Conservation (phyloP, 2,797 vertebrate genomes). For the Dallia pectoralis region DNA sequence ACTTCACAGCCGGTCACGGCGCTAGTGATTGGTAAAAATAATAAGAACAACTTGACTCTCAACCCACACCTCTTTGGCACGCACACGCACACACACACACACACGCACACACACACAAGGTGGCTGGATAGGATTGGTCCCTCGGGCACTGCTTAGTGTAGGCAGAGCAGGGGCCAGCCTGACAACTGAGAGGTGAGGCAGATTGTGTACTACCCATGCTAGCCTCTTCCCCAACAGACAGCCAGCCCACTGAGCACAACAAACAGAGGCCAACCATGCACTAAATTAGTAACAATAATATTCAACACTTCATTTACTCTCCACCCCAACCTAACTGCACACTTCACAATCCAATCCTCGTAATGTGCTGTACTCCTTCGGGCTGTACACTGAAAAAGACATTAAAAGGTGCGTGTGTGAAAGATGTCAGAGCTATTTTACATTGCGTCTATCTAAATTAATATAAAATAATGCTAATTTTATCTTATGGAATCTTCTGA, state of each 20-base stretch:
- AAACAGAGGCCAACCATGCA: slow-evolving; percentile 96
- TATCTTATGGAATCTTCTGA: neutral
- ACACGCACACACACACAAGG: slow-evolving; percentile 24
- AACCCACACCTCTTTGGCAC: slow-evolving; percentile 33
- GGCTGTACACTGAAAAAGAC: slow-evolving; percentile 24
- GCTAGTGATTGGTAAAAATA: slow-evolving; percentile 49
- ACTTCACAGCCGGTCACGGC: slow-evolving; percentile 17
- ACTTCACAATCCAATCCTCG: neutral
- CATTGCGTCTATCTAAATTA: neutral
- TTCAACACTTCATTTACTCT: slow-evolving; percentile 90
- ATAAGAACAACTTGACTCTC: slow-evolving; percentile 43
- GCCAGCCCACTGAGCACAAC: slow-evolving; percentile 93
- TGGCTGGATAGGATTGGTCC: slow-evolving; percentile 74
- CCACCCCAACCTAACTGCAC: slow-evolving; percentile 37
- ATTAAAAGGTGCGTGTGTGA: slow-evolving; percentile 47
- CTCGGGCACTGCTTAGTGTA: slow-evolving; percentile 93
- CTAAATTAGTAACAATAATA: slow-evolving; percentile 99
- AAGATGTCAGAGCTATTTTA: too few species aligned
- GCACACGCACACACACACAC: slow-evolving; percentile 28
- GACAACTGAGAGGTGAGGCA: slow-evolving; percentile 91
- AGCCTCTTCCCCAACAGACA: slow-evolving; percentile 82
- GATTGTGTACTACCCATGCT: slow-evolving; percentile 91
- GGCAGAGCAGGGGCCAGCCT: slow-evolving; percentile 78
- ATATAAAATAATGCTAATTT: too few species aligned
- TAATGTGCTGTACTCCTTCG: slow-evolving; percentile 46